Conservation (phyloP, 2,797 vertebrate species). For the Pangasius krempfi region DNA sequence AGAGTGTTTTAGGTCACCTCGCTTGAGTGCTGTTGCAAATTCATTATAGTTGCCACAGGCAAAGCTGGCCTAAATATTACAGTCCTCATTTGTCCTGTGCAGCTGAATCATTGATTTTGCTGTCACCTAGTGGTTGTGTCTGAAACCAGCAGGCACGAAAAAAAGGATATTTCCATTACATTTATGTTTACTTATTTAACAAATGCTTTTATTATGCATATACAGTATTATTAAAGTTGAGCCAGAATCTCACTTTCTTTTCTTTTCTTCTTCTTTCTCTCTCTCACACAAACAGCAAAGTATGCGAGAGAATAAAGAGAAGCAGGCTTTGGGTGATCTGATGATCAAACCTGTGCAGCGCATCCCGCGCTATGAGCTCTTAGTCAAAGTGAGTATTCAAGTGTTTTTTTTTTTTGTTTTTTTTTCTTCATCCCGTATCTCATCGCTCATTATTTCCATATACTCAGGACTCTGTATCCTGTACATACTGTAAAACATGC, state of each 20-base stretch:
- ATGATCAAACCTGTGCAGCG: slow-evolving; percentile 99
- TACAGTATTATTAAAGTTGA: not conserved
- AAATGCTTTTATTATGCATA: not conserved
- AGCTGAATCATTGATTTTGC: not conserved
- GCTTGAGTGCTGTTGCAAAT: not conserved
- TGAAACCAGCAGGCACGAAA: not conserved
- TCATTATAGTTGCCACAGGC: not conserved
- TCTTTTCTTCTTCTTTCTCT: not conserved
- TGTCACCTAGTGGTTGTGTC: slow-evolving; percentile 37
- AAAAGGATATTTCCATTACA: not conserved
- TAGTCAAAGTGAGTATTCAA: slow-evolving; percentile 86
- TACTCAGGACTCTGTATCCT: not conserved
- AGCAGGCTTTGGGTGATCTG: slow-evolving; percentile 93
- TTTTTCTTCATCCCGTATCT: not conserved
- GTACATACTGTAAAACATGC: not conserved
- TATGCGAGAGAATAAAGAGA: slow-evolving; percentile 98
- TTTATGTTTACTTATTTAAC: no score
- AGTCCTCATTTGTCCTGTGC: not conserved
- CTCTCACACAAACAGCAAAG: slow-evolving; percentile 82
- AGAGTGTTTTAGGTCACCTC: not conserved
- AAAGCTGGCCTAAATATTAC: not conserved
- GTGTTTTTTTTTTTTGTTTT: rapidly evolving
- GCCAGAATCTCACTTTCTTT: not conserved
- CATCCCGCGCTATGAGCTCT: slow-evolving; percentile 94
- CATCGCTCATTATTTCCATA: not conserved